These are phyloP conservation scores for Bubo scandiacus DNA, from an alignment of 2,113 vertebrate genomes.

Conservation along the genomic window DNA sequence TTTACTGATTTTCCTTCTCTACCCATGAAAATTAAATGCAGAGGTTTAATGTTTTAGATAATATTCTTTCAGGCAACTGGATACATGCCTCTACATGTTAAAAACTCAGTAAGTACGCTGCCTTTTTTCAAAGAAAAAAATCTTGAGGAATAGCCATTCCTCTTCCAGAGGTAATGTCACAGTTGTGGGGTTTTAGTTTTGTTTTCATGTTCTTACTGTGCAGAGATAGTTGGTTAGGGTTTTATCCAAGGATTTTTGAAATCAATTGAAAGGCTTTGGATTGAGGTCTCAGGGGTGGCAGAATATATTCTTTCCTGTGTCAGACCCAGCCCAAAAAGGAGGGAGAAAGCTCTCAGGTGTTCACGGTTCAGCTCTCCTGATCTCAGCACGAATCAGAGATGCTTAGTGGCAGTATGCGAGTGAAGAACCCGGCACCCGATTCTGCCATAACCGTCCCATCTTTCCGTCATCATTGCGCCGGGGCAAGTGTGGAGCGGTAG, in stretches of 20 bases:
- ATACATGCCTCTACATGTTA: background rate
- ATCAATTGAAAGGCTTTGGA: background rate
- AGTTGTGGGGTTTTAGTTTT: background rate
- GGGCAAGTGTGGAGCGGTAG: background rate
- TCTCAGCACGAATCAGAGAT: background rate
- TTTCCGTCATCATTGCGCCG: accelerated
- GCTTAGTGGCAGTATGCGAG: background rate
- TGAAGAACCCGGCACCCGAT: background rate
- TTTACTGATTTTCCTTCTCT: background rate
- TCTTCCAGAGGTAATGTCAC: background rate
- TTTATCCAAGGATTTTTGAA: background rate
- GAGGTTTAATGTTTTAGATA: background rate
- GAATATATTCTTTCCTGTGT: background rate
- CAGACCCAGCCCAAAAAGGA: background rate
- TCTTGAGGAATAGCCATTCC: background rate
- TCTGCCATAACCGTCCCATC: background rate
- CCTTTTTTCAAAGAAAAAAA: background rate
- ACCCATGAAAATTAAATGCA: background rate
- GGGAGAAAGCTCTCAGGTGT: background rate
- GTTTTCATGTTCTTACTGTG: background rate
- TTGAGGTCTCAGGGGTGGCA: background rate
- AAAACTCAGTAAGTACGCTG: background rate
- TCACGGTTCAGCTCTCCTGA: background rate
- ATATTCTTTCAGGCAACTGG: background rate
- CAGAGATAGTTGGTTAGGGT: background rate